These are phyloP conservation scores for Sarcoramphus papa DNA, from an alignment of 2,797 vertebrate species.

Conservation along the genomic window DNA sequence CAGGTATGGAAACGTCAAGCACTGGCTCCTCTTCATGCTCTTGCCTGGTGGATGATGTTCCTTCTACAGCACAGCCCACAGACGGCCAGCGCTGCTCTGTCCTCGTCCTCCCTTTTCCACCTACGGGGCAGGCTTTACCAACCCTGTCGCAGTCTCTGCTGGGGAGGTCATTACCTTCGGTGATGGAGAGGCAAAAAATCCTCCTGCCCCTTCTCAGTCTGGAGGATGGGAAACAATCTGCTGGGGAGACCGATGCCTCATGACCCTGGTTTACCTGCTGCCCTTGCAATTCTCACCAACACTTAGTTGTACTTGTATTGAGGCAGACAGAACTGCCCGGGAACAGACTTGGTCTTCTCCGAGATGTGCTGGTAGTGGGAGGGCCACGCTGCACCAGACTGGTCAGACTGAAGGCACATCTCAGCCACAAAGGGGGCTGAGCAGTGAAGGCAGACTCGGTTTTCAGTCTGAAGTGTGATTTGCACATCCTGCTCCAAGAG, in stretches of 20 bases:
- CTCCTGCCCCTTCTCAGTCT: background rate
- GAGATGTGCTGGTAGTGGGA: background rate
- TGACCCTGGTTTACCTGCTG: background rate
- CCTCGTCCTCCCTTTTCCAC: background rate
- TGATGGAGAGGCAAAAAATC: background rate
- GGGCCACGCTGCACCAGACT: accelerated
- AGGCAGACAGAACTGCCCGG: background rate
- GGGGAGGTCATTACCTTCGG: accelerated
- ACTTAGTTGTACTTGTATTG: accelerated
- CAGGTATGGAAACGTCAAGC: background rate
- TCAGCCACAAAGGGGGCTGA: background rate
- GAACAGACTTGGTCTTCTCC: background rate
- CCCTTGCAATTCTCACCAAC: background rate
- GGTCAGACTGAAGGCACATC: background rate
- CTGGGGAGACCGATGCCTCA: background rate
- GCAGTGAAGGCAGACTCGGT: background rate
- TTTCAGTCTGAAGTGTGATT: background rate
- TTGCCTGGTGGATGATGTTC: accelerated
- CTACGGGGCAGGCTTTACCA: accelerated
- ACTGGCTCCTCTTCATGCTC: background rate
- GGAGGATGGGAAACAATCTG: background rate
- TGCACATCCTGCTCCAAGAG: background rate
- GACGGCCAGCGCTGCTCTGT: background rate
- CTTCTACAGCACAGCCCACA: background rate
- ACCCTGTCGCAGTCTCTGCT: background rate